Evolutionary conservation across 2,113 vertebrate species (phyloP).

Genomic region (Antechinus flavipes): DNA sequence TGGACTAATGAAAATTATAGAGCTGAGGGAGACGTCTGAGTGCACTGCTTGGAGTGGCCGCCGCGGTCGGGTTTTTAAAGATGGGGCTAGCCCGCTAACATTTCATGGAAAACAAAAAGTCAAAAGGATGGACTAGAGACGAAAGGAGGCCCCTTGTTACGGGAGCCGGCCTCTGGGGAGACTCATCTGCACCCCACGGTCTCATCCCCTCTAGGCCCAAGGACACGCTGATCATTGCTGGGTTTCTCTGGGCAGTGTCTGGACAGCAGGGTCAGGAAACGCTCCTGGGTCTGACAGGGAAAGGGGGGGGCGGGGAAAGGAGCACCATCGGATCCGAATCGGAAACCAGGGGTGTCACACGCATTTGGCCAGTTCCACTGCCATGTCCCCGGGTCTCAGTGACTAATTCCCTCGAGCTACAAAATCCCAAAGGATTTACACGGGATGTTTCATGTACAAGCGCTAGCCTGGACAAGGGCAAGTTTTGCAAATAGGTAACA

Average conservation of each 20-base stretch:
- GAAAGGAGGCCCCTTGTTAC: neutral
- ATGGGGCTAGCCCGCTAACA: slow-evolving; percentile 63
- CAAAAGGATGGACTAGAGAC: slow-evolving; percentile 25
- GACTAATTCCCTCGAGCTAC: neutral
- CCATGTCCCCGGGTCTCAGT: neutral
- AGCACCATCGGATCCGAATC: neutral
- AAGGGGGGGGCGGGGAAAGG: neutral
- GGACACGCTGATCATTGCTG: neutral
- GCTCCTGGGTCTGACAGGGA: neutral
- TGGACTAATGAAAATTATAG: slow-evolving; percentile 77
- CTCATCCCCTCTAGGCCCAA: neutral
- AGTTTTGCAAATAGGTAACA: neutral
- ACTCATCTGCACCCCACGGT: neutral
- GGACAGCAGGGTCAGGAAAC: neutral
- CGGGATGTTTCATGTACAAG: neutral
- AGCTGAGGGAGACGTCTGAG: slow-evolving; percentile 78
- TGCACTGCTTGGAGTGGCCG: slow-evolving; percentile 70
- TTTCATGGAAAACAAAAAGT: slow-evolving; percentile 73
- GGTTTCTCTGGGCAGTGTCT: neutral
- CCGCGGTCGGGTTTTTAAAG: slow-evolving; percentile 62
- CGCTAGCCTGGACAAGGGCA: neutral
- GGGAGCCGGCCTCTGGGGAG: neutral
- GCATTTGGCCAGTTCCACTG: neutral
- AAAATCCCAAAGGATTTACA: neutral
- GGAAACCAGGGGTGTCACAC: neutral